These are phyloP conservation scores for Pedionomus torquatus DNA, from an alignment of 2,113 vertebrate species.

Conservation along the genomic window DNA sequence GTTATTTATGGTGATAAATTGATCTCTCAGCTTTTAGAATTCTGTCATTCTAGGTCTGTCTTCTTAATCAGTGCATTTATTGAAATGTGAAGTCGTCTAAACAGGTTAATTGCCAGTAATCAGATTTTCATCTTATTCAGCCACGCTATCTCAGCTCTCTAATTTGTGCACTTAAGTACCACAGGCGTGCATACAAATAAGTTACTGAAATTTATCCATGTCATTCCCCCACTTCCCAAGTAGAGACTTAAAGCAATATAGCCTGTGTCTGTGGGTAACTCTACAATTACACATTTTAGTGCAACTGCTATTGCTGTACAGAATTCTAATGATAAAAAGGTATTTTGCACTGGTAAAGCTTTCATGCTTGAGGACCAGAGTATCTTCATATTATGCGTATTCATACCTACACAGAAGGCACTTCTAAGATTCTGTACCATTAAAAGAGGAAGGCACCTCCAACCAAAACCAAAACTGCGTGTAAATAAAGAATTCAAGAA, in stretches of 20 bases:
- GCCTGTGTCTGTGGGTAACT: neutral
- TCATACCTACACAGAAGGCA: neutral
- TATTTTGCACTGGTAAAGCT: neutral
- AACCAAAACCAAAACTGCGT: neutral
- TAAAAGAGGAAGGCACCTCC: neutral
- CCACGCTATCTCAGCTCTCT: fast-evolving
- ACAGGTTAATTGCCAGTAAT: neutral
- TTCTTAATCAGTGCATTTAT: neutral
- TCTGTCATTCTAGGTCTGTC: neutral
- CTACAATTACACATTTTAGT: neutral
- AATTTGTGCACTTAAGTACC: neutral
- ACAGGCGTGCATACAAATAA: neutral
- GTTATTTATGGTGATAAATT: neutral
- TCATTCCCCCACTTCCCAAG: neutral
- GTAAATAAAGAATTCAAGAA: neutral
- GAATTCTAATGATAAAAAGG: neutral
- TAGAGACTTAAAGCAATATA: neutral
- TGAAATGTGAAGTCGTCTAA: neutral
- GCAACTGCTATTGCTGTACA: neutral
- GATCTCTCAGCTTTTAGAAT: neutral
- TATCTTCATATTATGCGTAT: neutral
- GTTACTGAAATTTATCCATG: neutral
- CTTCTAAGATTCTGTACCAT: neutral
- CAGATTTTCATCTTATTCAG: neutral
- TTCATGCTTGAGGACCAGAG: neutral